Evolutionary conservation across 2,797 vertebrate genomes (phyloP).

Genomic region (Coregonus suidteri): DNA sequence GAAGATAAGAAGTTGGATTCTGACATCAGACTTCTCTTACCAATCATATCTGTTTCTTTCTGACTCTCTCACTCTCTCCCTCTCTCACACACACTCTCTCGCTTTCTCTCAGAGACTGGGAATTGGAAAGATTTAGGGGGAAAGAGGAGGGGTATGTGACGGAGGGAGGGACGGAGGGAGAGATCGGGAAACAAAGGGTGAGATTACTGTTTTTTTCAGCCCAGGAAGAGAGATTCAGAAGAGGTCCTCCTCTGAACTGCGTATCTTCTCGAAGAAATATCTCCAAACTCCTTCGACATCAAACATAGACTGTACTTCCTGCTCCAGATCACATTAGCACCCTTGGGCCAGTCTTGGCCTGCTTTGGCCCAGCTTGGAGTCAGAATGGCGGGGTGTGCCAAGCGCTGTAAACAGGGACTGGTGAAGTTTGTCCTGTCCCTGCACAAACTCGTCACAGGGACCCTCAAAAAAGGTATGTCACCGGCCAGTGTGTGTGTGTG

Average conservation of each 20-base stretch:
- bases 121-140: constrained; percentile 47
- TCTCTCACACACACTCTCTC: neutral
- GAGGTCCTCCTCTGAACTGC: neutral
- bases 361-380: constrained; percentile 18
- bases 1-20: constrained; percentile 45
- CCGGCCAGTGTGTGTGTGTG: neutral
- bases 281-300: neutral
- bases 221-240: constrained; percentile 27
- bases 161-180: constrained; percentile 29
- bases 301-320: neutral
- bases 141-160: constrained; percentile 10
- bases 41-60: constrained; percentile 26
- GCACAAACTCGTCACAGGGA: constrained; percentile 88
- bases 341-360: constrained; percentile 13
- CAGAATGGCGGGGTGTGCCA: constrained; percentile 87
- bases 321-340: constrained; percentile 2
- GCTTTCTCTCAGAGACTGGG: constrained; percentile 23
- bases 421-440: constrained; percentile 86
- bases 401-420: constrained; percentile 86
- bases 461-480: constrained; percentile 88
- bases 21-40: constrained; percentile 30
- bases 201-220: constrained; percentile 56
- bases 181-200: constrained; percentile 34
- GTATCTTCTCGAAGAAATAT: neutral
- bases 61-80: constrained; percentile 8